Percentiles rank a stretch among this genome's conserved stretches.
Conservation (phyloP, 2,797 vertebrate genomes). For the Siniperca scherzeri region DNA sequence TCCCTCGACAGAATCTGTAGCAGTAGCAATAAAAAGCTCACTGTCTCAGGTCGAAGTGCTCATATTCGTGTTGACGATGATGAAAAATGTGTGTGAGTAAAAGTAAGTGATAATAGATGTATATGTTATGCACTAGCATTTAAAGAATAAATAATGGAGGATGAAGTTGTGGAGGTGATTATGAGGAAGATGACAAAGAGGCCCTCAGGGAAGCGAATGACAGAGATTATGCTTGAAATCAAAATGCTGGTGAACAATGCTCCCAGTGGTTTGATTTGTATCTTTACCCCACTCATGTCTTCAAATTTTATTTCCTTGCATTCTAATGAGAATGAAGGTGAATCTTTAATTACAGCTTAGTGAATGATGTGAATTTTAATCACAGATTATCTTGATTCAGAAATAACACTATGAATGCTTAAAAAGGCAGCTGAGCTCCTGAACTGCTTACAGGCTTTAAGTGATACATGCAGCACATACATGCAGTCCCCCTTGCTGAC, state of each 20-base stretch:
- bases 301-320: conserved; percentile 8
- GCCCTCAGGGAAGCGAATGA: not conserved
- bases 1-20: not conserved
- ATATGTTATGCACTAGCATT: not conserved
- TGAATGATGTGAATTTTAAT: conserved; percentile 40
- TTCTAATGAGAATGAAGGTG: conserved; percentile 18
- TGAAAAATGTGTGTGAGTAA: not conserved
- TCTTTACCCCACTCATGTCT: not conserved
- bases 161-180: not conserved
- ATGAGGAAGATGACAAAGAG: conserved; percentile 3
- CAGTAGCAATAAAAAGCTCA: conserved; percentile 13
- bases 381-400: not conserved
- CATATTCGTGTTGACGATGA: not conserved
- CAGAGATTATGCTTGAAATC: conserved; percentile 16
- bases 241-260: conserved; percentile 10
- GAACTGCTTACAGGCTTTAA: not conserved
- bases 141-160: conserved; percentile 10
- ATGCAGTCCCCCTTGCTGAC: not conserved
- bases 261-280: conserved; percentile 5
- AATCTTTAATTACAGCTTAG: conserved; percentile 22
- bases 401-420: not conserved
- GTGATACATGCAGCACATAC: conserved; percentile 3
- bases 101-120: not conserved
- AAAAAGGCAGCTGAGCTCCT: not conserved
- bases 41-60: not conserved